These are phyloP conservation scores for Megalops cyprinoides DNA, from an alignment of 2,797 vertebrate genomes.

Conservation along the genomic window DNA sequence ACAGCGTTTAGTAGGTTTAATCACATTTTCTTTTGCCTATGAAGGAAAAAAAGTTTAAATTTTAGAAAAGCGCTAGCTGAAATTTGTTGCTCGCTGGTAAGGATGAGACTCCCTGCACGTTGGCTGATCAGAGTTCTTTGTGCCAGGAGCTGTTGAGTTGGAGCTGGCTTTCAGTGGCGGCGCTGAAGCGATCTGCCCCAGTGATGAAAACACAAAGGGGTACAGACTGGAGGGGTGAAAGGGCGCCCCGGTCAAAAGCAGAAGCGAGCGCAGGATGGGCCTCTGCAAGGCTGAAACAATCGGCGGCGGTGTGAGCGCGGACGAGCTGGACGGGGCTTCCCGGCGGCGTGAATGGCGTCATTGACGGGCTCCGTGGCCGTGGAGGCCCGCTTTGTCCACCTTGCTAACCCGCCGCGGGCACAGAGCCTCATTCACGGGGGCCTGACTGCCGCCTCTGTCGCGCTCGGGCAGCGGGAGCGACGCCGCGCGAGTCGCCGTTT, in stretches of 20 bases:
- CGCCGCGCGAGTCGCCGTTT: background rate
- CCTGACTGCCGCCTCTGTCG: background rate
- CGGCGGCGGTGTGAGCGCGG: background rate
- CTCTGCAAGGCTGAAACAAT: background rate
- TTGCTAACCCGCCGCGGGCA: background rate
- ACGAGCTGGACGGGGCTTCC: too few species aligned
- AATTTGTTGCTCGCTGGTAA: too few species aligned
- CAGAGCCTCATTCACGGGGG: background rate
- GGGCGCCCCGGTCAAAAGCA: background rate
- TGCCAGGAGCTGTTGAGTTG: background rate
- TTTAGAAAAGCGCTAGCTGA: too few species aligned
- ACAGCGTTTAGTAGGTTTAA: too few species aligned
- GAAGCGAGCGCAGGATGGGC: background rate
- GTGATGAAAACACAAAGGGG: background rate
- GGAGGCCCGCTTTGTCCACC: background rate
- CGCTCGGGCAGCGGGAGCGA: background rate
- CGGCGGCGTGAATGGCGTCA: constrained; percentile 1
- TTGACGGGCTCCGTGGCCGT: background rate
- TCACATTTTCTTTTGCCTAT: too few species aligned
- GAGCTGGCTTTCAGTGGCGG: background rate
- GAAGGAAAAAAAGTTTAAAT: too few species aligned
- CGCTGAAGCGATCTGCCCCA: background rate
- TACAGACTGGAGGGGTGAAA: background rate
- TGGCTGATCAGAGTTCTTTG: background rate
- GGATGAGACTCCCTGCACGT: too few species aligned